phyloP scores from a whole-genome alignment of 2,113 vertebrate species.

The Antigone vipio region DNA sequence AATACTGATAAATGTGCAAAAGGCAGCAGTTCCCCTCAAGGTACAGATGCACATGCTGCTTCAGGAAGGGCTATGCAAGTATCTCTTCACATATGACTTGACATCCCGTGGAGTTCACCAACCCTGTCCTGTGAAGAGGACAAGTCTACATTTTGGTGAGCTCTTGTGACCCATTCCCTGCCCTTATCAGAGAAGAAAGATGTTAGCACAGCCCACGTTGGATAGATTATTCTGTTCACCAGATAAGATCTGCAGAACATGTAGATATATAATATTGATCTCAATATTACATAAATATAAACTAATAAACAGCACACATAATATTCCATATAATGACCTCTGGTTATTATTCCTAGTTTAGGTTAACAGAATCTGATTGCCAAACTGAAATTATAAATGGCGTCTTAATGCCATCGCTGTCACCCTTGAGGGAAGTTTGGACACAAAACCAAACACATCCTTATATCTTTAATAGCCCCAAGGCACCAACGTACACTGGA shows the following conservation, averaged over 20 bases:
- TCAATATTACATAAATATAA: not conserved
- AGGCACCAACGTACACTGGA: accelerated
- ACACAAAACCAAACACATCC: not conserved
- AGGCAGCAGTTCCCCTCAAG: not conserved
- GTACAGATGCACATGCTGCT: not conserved
- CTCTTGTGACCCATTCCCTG: not conserved
- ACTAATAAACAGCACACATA: not conserved
- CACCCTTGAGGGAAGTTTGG: not conserved
- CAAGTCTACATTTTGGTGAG: not conserved
- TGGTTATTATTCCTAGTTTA: not conserved
- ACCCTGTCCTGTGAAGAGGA: not conserved
- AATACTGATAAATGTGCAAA: not conserved
- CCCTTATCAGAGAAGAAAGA: not conserved
- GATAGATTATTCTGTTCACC: not conserved
- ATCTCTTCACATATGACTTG: not conserved
- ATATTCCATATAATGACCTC: not conserved
- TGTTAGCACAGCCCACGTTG: not conserved
- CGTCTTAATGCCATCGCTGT: not conserved
- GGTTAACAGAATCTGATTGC: not conserved
- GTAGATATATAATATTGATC: too few species aligned
- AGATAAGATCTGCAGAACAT: not conserved
- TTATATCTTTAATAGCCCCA: not conserved
- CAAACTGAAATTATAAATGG: not conserved
- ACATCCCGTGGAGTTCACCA: not conserved
- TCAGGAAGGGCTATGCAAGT: not conserved